Evolutionary conservation across 2,797 vertebrate species (phyloP).

Genomic region (Microhierax caerulescens): DNA sequence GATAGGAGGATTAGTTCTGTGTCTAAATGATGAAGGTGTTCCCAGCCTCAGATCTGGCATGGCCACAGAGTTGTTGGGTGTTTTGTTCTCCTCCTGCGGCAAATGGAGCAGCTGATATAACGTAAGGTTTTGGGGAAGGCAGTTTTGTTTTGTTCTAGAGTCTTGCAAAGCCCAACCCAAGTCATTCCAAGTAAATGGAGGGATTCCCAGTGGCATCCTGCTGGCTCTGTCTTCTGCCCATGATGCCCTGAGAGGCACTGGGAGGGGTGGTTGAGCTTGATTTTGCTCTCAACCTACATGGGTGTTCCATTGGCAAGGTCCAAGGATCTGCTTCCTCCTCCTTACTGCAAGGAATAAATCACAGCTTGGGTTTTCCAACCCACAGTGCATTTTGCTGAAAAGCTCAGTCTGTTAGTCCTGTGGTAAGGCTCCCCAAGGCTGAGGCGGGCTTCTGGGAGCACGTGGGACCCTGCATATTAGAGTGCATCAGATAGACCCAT

Average conservation of each 20-base stretch:
- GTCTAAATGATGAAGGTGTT: background rate
- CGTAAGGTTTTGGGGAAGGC: background rate
- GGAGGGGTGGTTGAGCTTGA: background rate
- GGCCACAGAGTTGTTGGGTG: background rate
- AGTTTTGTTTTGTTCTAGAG: background rate
- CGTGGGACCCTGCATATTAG: accelerated
- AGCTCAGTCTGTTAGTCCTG: background rate
- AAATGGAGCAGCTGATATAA: background rate
- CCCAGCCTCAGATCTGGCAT: background rate
- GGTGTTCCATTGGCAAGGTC: background rate
- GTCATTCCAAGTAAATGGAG: background rate
- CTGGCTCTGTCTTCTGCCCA: background rate
- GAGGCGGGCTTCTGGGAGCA: background rate
- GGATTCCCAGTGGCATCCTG: background rate
- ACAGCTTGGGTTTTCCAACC: background rate
- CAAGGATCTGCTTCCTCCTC: background rate
- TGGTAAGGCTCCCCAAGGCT: background rate
- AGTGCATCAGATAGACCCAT: background rate
- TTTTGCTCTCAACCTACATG: background rate
- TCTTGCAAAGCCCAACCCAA: background rate
- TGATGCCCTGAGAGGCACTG: background rate
- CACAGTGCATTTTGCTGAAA: background rate
- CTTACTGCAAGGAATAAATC: background rate
- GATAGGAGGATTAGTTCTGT: background rate
- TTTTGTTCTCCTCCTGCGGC: background rate